phyloP scores from a whole-genome alignment of 2,888 invertebrate species.

The Capitulum mitella region DNA sequence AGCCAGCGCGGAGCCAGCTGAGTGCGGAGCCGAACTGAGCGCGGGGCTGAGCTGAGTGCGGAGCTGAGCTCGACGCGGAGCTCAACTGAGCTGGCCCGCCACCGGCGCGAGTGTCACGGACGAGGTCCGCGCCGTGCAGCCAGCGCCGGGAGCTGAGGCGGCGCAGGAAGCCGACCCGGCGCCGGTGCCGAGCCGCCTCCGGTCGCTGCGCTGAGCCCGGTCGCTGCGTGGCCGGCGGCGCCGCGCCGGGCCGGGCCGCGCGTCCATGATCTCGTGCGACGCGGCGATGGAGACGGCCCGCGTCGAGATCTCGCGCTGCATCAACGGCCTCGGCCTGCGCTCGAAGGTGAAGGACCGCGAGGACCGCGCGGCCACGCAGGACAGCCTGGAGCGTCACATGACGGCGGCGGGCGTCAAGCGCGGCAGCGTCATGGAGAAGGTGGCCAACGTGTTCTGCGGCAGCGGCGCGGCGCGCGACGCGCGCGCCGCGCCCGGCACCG shows the following conservation, averaged over 20 bases:
- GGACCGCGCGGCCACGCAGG: slow-evolving; percentile 45
- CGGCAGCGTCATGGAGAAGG: slow-evolving; percentile 74
- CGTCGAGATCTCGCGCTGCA: slow-evolving; percentile 79
- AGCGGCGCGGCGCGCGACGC: slow-evolving; percentile 46
- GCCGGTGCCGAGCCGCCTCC: no score
- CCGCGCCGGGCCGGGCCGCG: slow-evolving; percentile 21
- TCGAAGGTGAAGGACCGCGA: slow-evolving; percentile 65
- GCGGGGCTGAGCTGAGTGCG: no score
- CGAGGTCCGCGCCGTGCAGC: no score
- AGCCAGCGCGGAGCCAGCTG: slow-evolving; percentile 23
- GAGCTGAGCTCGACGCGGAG: no score
- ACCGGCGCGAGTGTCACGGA: no score
- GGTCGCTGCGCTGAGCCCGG: slow-evolving; percentile 5
- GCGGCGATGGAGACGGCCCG: slow-evolving; percentile 87
- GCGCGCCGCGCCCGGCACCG: slow-evolving; percentile 35
- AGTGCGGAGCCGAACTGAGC: no score
- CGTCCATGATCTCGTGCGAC: slow-evolving; percentile 46
- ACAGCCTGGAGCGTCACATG: slow-evolving; percentile 38
- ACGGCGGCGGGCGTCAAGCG: slow-evolving; percentile 46
- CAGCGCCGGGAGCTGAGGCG: no score
- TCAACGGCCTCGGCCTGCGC: slow-evolving; percentile 47
- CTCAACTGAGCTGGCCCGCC: no score
- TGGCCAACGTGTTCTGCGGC: slow-evolving; percentile 77
- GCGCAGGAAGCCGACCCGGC: no score
- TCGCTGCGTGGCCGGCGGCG: not conserved